Evolutionary conservation across 1,140 invertebrate species (phyloP), one percentile per base, ranked within the genome.

Genomic region (Thaumatotibia leucotreta): DNA sequence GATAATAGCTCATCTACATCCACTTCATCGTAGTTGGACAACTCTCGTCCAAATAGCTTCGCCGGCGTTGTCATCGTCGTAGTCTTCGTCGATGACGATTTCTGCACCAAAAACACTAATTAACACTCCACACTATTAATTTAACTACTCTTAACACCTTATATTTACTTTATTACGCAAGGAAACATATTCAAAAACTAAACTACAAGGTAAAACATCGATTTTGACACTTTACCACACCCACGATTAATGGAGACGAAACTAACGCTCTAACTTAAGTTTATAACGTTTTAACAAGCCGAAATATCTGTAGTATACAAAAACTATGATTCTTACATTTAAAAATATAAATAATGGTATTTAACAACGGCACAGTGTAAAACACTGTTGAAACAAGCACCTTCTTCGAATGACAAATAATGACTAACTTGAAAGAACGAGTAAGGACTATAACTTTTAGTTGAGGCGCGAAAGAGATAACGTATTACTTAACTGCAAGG

Each of bases 1-100:
- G 96, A 93, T 72, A 99, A 92, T n/a, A 99, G 92, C 76, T 98
- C 97, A 87, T 99, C 99, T 66, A 99, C 96, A 91, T 99, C 98
- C 78, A 99, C 95, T 87, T 99, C 97, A 83, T 98, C 97, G 86
- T 98, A 99, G 74, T 96, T 95, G 75, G 96, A 97, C 73, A 99
- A 91, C 91, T 99, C 97, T 90, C 97, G 97, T 72, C 97, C 97
- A 90, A 97, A 98, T 69, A 98, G 87, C 89, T 97, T 98, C 69
- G 95, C 95, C 75, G 96, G 95, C 69, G 96, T 96, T 87, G 97
- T 97, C 93, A 96, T 96, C 84, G 95, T 96, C 52, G 96, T 96
- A 78, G 95, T 97, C 86, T 95, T 97, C 72, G 95, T 97, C 68
- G 95, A 95, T 72, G 96, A 95, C 75, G 96, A 95, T 84, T 96